These are phyloP conservation scores for Eupsilia transversa DNA, from an alignment of 2,888 invertebrate species.

Conservation along the genomic window DNA sequence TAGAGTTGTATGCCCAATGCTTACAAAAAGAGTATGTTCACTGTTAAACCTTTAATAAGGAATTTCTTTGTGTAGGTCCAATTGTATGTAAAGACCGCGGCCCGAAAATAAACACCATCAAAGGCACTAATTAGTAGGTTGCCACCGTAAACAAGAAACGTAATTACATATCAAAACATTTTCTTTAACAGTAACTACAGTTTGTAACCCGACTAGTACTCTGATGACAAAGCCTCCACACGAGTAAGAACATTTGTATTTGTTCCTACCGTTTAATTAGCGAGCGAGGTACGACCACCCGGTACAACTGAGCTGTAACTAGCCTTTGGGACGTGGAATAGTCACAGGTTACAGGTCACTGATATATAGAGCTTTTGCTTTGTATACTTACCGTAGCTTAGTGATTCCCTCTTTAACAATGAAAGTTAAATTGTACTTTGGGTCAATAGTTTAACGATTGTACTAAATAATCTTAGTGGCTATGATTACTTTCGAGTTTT, in stretches of 20 bases:
- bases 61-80: neutral
- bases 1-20: neutral
- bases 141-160: neutral
- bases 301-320: neutral
- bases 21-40: neutral
- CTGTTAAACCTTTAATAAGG: too few species aligned
- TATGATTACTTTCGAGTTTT: neutral
- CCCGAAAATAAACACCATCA: neutral
- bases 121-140: neutral
- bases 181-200: neutral
- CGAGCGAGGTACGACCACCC: neutral
- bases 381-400: too few species aligned
- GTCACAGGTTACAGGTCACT: slow-evolving; percentile 2
- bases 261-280: slow-evolving; percentile 21
- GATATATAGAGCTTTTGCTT: neutral
- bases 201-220: slow-evolving; percentile 3
- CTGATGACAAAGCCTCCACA: slow-evolving; percentile 1
- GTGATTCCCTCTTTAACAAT: neutral
- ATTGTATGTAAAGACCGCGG: too few species aligned
- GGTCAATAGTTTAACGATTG: neutral
- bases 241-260: neutral
- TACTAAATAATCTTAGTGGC: neutral
- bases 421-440: neutral
- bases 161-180: slow-evolving; percentile 3
- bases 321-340: neutral